Conservation (phyloP, 64 coral and sea anemone species). For the Catalaphyllia jardinei region DNA sequence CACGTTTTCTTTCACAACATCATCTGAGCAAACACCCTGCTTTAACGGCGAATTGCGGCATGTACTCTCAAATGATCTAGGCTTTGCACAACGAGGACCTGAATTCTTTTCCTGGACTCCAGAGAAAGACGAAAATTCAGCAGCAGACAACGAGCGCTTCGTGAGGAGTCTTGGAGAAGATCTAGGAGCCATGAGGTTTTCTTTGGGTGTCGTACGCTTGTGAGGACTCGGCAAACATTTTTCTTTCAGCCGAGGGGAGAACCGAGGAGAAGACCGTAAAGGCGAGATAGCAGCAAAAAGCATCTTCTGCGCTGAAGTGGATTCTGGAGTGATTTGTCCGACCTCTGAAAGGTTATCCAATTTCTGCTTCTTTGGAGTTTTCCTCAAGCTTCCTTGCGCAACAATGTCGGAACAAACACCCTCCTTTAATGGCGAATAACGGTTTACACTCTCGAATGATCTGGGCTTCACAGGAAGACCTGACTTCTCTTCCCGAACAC, state of each 20-base stretch:
- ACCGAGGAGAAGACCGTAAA: slow-evolving; percentile 66
- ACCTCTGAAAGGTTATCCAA: background rate
- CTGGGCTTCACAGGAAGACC: background rate
- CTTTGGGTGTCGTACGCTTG: slow-evolving; percentile 21
- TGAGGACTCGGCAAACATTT: background rate
- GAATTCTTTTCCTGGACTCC: background rate
- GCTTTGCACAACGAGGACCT: background rate
- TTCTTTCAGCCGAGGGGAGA: background rate
- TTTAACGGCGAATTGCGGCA: background rate
- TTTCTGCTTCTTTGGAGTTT: background rate
- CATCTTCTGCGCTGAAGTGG: slow-evolving; percentile 18
- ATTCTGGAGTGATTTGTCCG: background rate
- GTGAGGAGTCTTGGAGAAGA: slow-evolving; percentile 84
- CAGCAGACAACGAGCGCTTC: slow-evolving; percentile 83
- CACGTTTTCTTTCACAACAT: background rate
- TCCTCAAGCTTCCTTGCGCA: background rate
- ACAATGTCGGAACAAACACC: background rate
- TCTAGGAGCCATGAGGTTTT: background rate
- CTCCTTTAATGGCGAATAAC: background rate
- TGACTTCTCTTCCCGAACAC: background rate
- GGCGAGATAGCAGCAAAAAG: slow-evolving; percentile 38
- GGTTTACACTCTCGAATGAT: background rate
- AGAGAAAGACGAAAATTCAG: slow-evolving; percentile 59
- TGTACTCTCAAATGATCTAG: background rate
- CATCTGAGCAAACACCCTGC: background rate